Evolutionary conservation across 1,140 invertebrate species (phyloP), one percentile per base, ranked within the genome.

Genomic region (Eupristina koningsbergeri): DNA sequence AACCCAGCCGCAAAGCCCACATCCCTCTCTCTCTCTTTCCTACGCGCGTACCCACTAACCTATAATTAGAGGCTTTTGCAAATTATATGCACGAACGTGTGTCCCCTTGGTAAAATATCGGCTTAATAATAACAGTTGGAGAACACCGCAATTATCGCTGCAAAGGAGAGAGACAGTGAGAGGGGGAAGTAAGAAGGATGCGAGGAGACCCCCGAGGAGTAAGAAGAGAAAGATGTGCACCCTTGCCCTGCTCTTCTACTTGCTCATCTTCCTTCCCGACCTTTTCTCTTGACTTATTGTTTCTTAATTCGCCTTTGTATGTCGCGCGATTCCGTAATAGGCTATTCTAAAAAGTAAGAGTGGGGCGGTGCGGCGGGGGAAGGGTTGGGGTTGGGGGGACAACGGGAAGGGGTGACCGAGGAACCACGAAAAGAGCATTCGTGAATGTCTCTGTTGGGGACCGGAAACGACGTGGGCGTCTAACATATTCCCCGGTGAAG

Each of bases 51-150:
- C 85, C 86, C 85, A 87, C 88, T 88, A 89, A 90, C 89, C 89
- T 87, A 89, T 91, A 91, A 91, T 91, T 91, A 90, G 89, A 91
- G 89, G 87, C 88, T 90, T 90, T 90, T 84, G 88, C 88, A 90
- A 91, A 91, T 91, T 91, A 91, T 89, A 91, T 90, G 90, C 89
- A 88, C 88, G 89, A 90, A 89, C 89, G 85, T 89, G 89, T 91
- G 90, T 91, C 89, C 89, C 87, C 89, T 91, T 86, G 88, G 89
- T 91, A 90, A 91, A 91, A 91, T 90, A 91, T 91, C 89, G 89
- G 89, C 87, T 91, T 90, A 91, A 91, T 91, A 91, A 91, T 91
- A 91, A 91, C 90, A 91, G 90, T 91, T 89, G 88, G 87, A 90
- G 89, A 89, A 89, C 87, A 91, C 89, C 83, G 89, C 89, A 91